phyloP scores from a whole-genome alignment of 2,113 vertebrate species.

The Kryptolebias marmoratus region DNA sequence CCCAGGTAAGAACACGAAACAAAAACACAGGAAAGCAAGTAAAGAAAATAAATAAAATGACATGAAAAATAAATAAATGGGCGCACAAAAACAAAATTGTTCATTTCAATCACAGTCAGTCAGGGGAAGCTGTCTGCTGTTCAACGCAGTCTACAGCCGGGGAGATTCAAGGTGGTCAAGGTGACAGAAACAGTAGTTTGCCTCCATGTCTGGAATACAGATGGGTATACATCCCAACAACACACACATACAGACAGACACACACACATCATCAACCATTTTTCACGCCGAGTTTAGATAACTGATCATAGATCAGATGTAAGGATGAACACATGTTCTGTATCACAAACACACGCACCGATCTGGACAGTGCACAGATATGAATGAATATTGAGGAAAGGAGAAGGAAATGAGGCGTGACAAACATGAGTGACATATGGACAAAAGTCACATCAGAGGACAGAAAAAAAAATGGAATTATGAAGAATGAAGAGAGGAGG shows the following conservation, averaged over 20 bases:
- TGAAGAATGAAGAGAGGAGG: conserved; percentile 24
- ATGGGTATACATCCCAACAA: conserved; percentile 55
- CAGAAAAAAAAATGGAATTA: conserved; percentile 29
- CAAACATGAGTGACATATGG: conserved; percentile 19
- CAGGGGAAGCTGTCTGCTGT: conserved; percentile 61
- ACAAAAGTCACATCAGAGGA: conserved; percentile 8
- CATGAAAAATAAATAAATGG: neutral
- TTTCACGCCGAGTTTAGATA: conserved; percentile 48
- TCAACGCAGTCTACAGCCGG: conserved; percentile 58
- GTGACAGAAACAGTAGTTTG: conserved; percentile 71
- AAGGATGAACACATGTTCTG: conserved; percentile 34
- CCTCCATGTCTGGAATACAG: conserved; percentile 74
- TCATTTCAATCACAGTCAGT: conserved; percentile 57
- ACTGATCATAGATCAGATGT: conserved; percentile 45
- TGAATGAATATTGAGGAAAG: conserved; percentile 25
- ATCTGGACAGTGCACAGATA: conserved; percentile 42
- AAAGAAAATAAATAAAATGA: neutral
- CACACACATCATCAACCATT: conserved; percentile 40
- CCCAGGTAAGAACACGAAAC: neutral
- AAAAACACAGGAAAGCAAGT: neutral
- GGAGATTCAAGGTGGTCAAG: conserved; percentile 78
- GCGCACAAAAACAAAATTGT: conserved; percentile 39
- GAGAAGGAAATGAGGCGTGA: conserved; percentile 9
- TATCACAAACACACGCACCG: conserved; percentile 6
- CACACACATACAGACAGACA: neutral